Conservation (phyloP, 2,113 vertebrate species). For the Shinisaurus crocodilurus region DNA sequence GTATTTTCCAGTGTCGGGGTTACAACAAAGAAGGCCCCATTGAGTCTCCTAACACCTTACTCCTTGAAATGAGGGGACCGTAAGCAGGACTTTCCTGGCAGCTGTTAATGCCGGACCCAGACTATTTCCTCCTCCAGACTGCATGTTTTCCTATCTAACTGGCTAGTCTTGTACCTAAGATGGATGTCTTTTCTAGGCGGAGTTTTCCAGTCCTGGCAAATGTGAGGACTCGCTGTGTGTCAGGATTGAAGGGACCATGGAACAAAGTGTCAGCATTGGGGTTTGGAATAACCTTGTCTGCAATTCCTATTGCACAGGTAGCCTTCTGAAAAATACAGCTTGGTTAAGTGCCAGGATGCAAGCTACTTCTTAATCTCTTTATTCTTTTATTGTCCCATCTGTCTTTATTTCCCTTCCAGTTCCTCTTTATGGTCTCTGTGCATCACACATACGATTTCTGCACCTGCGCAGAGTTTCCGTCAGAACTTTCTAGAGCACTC, state of each 20-base stretch:
- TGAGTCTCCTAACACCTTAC: neutral
- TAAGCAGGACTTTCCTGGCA: neutral
- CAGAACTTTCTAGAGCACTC: neutral
- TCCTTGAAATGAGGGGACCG: neutral
- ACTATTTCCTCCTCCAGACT: rapidly evolving
- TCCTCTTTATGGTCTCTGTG: neutral
- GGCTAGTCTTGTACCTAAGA: neutral
- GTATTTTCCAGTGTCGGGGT: neutral
- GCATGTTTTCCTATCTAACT: rapidly evolving
- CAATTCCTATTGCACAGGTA: constrained; percentile 79
- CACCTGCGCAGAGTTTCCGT: neutral
- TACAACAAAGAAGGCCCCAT: neutral
- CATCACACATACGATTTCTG: neutral
- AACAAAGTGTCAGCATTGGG: constrained; percentile 63
- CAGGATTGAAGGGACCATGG: constrained; percentile 46
- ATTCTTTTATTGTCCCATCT: neutral
- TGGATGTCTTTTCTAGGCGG: constrained; percentile 48
- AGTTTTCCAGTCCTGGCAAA: constrained; percentile 38
- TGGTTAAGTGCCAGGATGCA: neutral
- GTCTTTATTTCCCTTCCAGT: neutral
- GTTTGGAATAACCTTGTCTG: constrained; percentile 76
- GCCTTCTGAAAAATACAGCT: rapidly evolving
- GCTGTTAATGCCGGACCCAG: rapidly evolving
- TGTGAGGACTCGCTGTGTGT: constrained; percentile 32
- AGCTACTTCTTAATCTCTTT: neutral